Base-by-base conservation (phyloP, 1,140 invertebrate genomes). In the Papilio dardanus region DNA sequence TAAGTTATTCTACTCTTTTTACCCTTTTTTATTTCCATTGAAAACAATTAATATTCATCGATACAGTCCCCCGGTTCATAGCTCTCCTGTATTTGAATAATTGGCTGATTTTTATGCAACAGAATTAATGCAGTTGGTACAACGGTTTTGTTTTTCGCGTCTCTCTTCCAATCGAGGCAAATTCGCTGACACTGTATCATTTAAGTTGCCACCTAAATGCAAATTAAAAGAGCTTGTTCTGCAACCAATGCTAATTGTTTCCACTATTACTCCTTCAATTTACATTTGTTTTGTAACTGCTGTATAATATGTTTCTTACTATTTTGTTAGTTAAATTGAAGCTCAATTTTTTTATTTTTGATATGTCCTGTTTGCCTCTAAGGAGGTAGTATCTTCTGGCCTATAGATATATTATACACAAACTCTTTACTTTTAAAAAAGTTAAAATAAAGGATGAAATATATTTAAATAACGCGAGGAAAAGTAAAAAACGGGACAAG, bases 101-200 rank as follows among this genome's bases (percentile, higher is more conserved):
- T 92, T 92, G 90, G 91, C 91, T 92, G 91, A 92, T 92, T 92
- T 90, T 92, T 92, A 92, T 92, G 88, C 90, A 90, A 85, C 85
- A 80, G 86, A 88, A 90, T 92, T 92, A 92, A 92, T 90, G 88
- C 85, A 91, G 90, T 90, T 86, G 84, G 85, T 88, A 86, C 83
- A 86, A 83, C 85, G 80, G 79, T 90, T 88, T 89, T 86, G 83
- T 86, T 86, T 86, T 83, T 81, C 77, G 74, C 75, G 74, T 82
- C 79, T 83, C 76, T 75, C 74, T 77, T 79, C 74, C 71, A 79
- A 81, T 79, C 66, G 80, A 81, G 77, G 62, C 74, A 77, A 77
- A 73, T 73, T 73, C 30, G 46, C 71, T 73, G 71, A 73, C 71
- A 73, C 71, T 58, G 71, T 58, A 73, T 73, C 71, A 58, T 73